Percentiles rank a stretch among this genome's conserved stretches.
phyloP scores from a whole-genome alignment of 1,140 invertebrate species.

The Oscheius sp. region DNA sequence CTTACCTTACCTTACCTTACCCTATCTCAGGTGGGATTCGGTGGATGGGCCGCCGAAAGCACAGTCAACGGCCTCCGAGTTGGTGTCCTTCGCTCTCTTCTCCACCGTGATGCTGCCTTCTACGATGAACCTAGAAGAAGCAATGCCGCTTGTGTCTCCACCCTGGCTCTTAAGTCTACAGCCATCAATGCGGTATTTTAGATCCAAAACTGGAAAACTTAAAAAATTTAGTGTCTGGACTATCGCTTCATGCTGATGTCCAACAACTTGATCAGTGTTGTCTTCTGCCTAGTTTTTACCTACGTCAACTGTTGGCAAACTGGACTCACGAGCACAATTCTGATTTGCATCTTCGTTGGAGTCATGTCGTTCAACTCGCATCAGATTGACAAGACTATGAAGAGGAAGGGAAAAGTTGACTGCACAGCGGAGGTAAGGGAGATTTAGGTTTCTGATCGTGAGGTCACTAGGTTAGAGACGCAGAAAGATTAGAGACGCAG shows the following conservation, averaged over 20 bases:
- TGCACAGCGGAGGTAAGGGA: neutral
- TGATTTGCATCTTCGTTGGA: neutral
- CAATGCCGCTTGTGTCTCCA: neutral
- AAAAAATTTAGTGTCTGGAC: slow-evolving; percentile 63
- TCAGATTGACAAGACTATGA: neutral
- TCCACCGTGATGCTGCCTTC: slow-evolving; percentile 3
- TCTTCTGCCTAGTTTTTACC: slow-evolving; percentile 51
- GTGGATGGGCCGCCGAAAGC: neutral
- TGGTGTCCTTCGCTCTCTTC: neutral
- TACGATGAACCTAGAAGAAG: neutral
- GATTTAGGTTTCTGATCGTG: too few species aligned
- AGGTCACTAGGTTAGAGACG: too few species aligned
- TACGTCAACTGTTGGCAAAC: neutral
- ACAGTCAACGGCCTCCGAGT: neutral
- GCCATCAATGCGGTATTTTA: neutral
- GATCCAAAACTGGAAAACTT: neutral
- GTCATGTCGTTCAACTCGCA: neutral
- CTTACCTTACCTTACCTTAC: neutral
- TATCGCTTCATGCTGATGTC: slow-evolving; percentile 62
- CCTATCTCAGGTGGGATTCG: neutral
- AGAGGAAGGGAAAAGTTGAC: neutral
- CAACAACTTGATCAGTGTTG: slow-evolving; percentile 61
- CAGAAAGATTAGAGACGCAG: too few species aligned
- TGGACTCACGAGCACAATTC: neutral
- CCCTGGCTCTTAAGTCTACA: neutral